Percentiles rank a stretch among this genome's conserved stretches.
Evolutionary conservation across 2,113 vertebrate species (phyloP).

Genomic region (Geococcyx californianus): DNA sequence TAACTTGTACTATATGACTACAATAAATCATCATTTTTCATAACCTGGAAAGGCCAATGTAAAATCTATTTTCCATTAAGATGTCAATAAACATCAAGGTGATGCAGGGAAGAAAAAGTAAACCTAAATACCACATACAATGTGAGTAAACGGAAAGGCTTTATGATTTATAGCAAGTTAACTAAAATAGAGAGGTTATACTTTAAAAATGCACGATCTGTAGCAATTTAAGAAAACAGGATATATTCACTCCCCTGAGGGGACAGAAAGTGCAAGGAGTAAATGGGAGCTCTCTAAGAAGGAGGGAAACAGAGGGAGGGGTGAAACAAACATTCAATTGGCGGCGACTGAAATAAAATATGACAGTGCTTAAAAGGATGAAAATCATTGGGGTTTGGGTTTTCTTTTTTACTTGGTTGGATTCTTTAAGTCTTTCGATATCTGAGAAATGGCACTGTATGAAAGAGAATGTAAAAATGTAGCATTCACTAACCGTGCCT

Average conservation of each 20-base stretch:
- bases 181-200: not conserved
- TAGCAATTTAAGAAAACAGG: not conserved
- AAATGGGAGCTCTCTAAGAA: not conserved
- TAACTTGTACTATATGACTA: slow-evolving; percentile 6
- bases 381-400: not conserved
- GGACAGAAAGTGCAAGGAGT: not conserved
- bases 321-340: not conserved
- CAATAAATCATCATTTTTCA: slow-evolving; percentile 33
- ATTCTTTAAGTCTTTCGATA: not conserved
- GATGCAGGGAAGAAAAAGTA: not conserved
- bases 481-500: not conserved
- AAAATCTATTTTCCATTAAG: slow-evolving; percentile 26
- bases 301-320: accelerated
- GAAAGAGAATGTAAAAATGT: not conserved
- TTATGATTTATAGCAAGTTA: not conserved
- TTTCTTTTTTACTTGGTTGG: not conserved
- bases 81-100: slow-evolving; percentile 7
- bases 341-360: not conserved
- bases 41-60: not conserved
- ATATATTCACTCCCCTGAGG: not conserved
- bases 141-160: not conserved
- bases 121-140: not conserved
- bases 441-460: not conserved
- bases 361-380: not conserved
- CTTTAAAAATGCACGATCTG: not conserved